Conservation (phyloP, 1,140 invertebrate genomes). For the Chlorops oryzae region DNA sequence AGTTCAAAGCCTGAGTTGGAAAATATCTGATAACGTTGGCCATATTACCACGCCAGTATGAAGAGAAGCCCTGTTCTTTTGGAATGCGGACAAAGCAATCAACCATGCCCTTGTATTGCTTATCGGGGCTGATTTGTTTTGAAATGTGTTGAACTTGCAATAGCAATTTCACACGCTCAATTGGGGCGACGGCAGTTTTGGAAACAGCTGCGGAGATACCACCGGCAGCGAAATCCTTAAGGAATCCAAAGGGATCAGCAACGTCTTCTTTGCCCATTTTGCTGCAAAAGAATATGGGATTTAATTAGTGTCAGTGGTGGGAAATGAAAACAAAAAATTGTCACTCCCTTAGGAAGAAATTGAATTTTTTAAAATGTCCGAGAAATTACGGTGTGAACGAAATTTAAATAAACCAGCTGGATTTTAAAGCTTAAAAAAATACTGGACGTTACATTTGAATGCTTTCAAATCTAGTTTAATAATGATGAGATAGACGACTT, state of each 20-base stretch:
- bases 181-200: conserved; percentile 83
- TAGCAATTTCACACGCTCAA: conserved; percentile 89
- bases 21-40: conserved; percentile 92
- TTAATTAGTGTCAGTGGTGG: too few species aligned
- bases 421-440: too few species aligned
- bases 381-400: too few species aligned
- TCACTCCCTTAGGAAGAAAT: too few species aligned
- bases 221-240: conserved; percentile 80
- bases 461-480: too few species aligned
- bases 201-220: conserved; percentile 85
- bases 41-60: conserved; percentile 93
- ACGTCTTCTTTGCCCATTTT: conserved; percentile 50
- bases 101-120: conserved; percentile 76
- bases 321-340: too few species aligned
- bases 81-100: conserved; percentile 84
- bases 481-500: too few species aligned
- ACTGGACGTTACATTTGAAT: too few species aligned
- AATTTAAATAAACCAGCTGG: too few species aligned
- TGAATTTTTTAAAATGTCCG: too few species aligned
- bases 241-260: conserved; percentile 56
- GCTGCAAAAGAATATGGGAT: too few species aligned
- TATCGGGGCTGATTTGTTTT: conserved; percentile 72
- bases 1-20: conserved; percentile 92
- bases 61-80: conserved; percentile 77
- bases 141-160: conserved; percentile 84